phyloP scores from a whole-genome alignment of 2,797 vertebrate genomes.

The Gorsachius magnificus region DNA sequence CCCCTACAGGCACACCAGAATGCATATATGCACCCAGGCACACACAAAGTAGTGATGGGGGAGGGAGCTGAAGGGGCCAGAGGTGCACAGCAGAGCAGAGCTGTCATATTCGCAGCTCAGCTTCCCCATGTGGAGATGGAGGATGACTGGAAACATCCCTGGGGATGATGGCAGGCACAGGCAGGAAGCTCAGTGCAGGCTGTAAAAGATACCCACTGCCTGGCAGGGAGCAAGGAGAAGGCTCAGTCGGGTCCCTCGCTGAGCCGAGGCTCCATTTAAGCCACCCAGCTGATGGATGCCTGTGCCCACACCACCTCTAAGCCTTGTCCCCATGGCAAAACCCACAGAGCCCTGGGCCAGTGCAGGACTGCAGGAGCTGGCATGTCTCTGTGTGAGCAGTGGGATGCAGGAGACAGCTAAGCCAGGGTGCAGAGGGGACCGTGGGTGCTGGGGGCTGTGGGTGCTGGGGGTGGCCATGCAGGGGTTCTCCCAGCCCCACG shows the following conservation, averaged over 20 bases:
- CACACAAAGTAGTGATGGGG: accelerated
- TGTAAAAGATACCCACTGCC: neutral
- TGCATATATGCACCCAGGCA: neutral
- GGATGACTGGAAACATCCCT: neutral
- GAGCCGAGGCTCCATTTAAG: neutral
- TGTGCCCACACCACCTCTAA: neutral
- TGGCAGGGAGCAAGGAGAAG: neutral
- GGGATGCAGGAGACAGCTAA: neutral
- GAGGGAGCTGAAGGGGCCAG: neutral
- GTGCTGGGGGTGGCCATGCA: neutral
- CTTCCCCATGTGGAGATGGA: neutral
- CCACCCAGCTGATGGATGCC: neutral
- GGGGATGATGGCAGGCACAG: neutral
- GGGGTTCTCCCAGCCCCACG: neutral
- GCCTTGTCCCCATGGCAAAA: neutral
- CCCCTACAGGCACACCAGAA: accelerated
- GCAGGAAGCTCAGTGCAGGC: neutral
- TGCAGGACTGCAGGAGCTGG: neutral
- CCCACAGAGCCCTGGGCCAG: accelerated
- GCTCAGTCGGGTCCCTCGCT: accelerated
- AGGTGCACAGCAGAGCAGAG: neutral
- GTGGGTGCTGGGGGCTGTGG: neutral
- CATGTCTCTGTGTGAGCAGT: accelerated
- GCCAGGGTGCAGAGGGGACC: neutral
- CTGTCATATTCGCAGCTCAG: neutral